Percentiles rank a stretch among this genome's conserved stretches.
phyloP scores from a whole-genome alignment of 2,113 vertebrate species.

The Sinocyclocheilus maitianheensis region DNA sequence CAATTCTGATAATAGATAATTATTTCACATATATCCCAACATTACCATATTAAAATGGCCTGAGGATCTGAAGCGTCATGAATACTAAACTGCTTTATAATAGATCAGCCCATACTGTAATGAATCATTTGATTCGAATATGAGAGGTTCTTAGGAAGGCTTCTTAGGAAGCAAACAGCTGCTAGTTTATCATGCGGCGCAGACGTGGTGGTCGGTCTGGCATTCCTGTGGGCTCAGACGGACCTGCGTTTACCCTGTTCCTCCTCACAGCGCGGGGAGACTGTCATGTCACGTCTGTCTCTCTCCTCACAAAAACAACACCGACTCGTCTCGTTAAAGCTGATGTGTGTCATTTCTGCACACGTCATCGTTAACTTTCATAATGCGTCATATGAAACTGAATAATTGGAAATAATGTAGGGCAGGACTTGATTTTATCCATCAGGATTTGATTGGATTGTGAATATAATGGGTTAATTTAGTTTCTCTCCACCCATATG shows the following conservation, averaged over 20 bases:
- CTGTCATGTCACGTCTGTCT: conserved; percentile 17
- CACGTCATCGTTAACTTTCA: not conserved
- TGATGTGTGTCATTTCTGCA: conserved; percentile 1
- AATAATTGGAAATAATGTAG: not conserved
- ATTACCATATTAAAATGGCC: not conserved
- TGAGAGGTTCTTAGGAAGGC: not conserved
- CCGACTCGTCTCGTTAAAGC: not conserved
- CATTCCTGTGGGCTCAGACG: not conserved
- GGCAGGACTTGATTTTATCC: not conserved
- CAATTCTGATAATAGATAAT: conserved; percentile 1
- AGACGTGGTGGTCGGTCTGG: not conserved
- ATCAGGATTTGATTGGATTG: not conserved
- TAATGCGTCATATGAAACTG: not conserved
- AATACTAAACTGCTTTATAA: not conserved
- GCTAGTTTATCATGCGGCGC: not conserved
- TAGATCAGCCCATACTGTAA: not conserved
- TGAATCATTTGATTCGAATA: not conserved
- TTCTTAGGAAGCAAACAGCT: not conserved
- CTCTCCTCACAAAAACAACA: not conserved
- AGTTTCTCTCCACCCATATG: not conserved
- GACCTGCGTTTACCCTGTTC: not conserved
- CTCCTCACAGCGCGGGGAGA: not conserved
- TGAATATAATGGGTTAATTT: not conserved
- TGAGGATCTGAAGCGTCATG: not conserved
- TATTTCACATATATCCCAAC: not conserved